Percentiles rank a stretch among this genome's conserved stretches.
Conservation (phyloP, 1,140 invertebrate genomes). For the Phymastichus coffea region DNA sequence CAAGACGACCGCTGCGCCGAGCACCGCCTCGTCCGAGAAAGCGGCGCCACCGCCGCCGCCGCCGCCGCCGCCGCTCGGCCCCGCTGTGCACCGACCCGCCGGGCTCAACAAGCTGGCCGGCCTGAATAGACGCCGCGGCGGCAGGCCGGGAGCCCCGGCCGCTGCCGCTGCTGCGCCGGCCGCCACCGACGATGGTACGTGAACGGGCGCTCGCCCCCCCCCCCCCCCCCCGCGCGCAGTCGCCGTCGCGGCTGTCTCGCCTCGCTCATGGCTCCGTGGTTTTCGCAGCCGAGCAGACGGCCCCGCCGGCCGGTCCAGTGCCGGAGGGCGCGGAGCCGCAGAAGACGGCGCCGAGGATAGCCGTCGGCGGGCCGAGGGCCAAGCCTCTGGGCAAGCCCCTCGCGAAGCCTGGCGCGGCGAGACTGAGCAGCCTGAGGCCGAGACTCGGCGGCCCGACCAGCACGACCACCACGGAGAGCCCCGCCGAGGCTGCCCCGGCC, state of each 20-base stretch:
- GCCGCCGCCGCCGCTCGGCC: conserved; percentile 37
- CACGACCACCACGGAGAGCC: conserved; percentile 48
- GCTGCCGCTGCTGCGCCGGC: conserved; percentile 31
- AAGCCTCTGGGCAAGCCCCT: conserved; percentile 28
- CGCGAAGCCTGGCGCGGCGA: conserved; percentile 60
- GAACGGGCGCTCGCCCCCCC: not conserved
- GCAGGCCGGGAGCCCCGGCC: conserved; percentile 40
- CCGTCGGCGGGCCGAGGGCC: conserved; percentile 46
- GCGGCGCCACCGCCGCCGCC: conserved; percentile 28
- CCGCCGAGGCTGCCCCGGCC: conserved; percentile 38
- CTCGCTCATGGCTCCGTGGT: not conserved
- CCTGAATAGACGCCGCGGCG: conserved; percentile 45
- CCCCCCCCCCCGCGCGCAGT: no score
- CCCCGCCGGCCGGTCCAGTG: conserved; percentile 32
- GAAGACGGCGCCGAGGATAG: conserved; percentile 31
- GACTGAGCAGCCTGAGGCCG: conserved; percentile 59
- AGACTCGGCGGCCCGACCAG: conserved; percentile 53
- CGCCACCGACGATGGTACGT: conserved; percentile 32
- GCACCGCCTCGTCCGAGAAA: conserved; percentile 33
- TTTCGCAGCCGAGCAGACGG: conserved; percentile 34
- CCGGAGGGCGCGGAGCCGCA: conserved; percentile 30
- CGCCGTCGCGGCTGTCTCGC: no score
- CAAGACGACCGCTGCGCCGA: conserved; percentile 47
- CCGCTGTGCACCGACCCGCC: conserved; percentile 13
- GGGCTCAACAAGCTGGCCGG: conserved; percentile 47